Base-by-base conservation (phyloP, 2,888 invertebrate species). In the Cryptophagus acutangulus region DNA sequence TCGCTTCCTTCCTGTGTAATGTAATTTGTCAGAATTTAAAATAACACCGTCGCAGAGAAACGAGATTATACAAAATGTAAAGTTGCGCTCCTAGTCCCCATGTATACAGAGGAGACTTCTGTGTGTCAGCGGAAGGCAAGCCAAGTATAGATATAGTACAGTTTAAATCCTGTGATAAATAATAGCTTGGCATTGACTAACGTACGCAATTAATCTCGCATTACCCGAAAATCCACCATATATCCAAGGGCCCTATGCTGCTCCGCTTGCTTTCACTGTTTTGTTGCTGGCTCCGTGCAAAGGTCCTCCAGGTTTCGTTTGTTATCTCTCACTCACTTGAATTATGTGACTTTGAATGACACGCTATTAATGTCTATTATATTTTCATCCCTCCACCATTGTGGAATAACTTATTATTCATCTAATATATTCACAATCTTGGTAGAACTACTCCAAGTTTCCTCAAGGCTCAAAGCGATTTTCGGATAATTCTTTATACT, bases 151-250 rank as follows among this genome's bases (percentile, higher is more conserved):
- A 40, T 31, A 13, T 26, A 26, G 26, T 13, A 26, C 31, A 31
- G 15, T 46, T 49, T 53, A 55, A 59, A 61, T 59, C 58, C 61
- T 52, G 31, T 31, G 31, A 31, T 63, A 57, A 60, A 63, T 60
- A 58, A 61, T 55, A 55, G 55, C 52, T 45, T 60, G 62, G 60
- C 62, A 62, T 62, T 63, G 62, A 63, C 58, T 62, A 62, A 63
- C 61, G 62, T 51, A 57, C 55, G 57, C 58, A 63, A 63, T 63
- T 63, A 63, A 63, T 63, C 63, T 62, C 58, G 61, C 58, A 63
- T 63, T 63, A 63, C 62, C 60, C 55, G 52, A 53, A 15, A 55
- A 58, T 55, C 55, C 49, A 31, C 31, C 31, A 16, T 10, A n/a
- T n/a, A 31, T 31, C 31, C 31, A 26, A 20, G 26, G 26, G 26